A percentile compares a stretch with the other conserved stretches of the same genome.
Conservation (phyloP, 1,140 invertebrate species). For the Cardiocondyla obscurior region DNA sequence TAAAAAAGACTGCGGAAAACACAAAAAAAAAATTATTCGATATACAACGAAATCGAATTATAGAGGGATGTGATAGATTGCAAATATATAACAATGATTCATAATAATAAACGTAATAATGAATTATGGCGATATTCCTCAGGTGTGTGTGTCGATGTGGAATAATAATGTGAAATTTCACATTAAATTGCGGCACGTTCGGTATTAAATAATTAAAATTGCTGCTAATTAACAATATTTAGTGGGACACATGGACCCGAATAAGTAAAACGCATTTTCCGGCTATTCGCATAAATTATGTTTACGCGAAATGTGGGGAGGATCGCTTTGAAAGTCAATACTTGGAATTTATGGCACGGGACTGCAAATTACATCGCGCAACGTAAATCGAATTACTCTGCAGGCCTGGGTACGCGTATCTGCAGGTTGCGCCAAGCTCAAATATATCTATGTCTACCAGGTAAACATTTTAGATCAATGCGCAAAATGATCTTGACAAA, state of each 20-base stretch:
- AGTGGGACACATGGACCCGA: conserved; percentile 17
- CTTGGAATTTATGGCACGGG: conserved; percentile 51
- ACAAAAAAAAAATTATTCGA: not conserved
- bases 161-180: conserved; percentile 35
- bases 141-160: not conserved
- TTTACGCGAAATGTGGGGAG: conserved; percentile 44
- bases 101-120: not conserved
- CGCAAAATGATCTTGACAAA: conserved; percentile 53
- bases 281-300: conserved; percentile 53
- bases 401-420: conserved; percentile 41
- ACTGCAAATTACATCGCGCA: conserved; percentile 49
- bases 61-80: not conserved
- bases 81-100: conserved; percentile 12
- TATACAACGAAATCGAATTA: not conserved
- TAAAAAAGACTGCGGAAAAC: not conserved
- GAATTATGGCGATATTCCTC: conserved; percentile 1
- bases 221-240: conserved; percentile 48
- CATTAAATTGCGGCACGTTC: conserved; percentile 32
- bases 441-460: conserved; percentile 55
- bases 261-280: conserved; percentile 47
- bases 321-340: conserved; percentile 55
- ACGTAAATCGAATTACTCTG: conserved; percentile 56
- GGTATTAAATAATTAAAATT: conserved; percentile 48
- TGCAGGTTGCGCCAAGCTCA: conserved; percentile 53
- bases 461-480: conserved; percentile 58